Evolutionary conservation across 2,797 vertebrate species (phyloP).

Genomic region (Lemur catta): DNA sequence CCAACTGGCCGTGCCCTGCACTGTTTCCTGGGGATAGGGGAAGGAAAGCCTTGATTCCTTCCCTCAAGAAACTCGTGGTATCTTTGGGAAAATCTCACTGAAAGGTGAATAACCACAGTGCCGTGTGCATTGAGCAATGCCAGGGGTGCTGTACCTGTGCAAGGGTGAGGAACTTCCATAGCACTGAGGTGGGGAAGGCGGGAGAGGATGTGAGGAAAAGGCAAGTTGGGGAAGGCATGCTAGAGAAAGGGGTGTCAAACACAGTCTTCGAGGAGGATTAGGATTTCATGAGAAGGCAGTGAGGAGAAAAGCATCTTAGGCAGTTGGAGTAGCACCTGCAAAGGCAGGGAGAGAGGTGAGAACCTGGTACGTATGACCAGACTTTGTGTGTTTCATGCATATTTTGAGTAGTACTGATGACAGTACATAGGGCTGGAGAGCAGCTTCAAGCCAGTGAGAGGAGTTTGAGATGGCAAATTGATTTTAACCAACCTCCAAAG

Average conservation of each 20-base stretch:
- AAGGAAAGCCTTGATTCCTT: not conserved
- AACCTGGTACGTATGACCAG: not conserved
- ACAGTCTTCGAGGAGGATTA: not conserved
- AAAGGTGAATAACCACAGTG: not conserved
- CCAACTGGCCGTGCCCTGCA: not conserved
- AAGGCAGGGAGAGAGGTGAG: not conserved
- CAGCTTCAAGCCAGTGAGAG: not conserved
- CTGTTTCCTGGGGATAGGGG: not conserved
- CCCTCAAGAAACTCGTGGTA: not conserved
- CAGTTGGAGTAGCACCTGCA: rapidly evolving
- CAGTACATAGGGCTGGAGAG: not conserved
- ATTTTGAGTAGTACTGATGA: not conserved
- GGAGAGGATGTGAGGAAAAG: not conserved
- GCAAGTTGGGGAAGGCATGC: not conserved
- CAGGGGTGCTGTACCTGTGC: not conserved
- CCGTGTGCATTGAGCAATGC: not conserved
- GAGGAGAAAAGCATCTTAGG: not conserved
- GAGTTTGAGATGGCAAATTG: not conserved
- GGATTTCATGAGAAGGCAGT: not conserved
- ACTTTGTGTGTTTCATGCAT: not conserved
- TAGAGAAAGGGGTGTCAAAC: not conserved
- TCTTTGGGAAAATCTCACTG: not conserved
- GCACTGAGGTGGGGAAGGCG: not conserved
- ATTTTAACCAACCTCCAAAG: not conserved
- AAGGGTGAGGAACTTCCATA: not conserved